Conservation (phyloP, 2,888 invertebrate genomes). For the Rotaria socialis region DNA sequence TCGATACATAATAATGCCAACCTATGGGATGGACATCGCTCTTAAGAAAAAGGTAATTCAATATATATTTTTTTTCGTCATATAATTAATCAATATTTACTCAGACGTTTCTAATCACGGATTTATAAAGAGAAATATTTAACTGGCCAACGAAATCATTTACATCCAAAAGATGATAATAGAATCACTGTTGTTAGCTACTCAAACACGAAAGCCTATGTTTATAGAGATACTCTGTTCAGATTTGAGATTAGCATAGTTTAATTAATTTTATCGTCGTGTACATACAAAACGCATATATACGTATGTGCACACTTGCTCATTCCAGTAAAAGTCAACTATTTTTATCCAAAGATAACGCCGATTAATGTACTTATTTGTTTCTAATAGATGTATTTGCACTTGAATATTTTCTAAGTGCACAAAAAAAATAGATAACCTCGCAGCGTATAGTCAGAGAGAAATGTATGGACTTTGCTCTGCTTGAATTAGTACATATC, state of each 20-base stretch:
- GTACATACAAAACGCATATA: too few species aligned
- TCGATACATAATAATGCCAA: neutral
- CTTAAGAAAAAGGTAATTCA: neutral
- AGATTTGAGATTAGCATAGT: neutral
- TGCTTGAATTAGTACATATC: neutral
- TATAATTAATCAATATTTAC: neutral
- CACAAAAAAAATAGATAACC: neutral
- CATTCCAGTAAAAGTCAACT: too few species aligned
- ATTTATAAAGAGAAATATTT: too few species aligned
- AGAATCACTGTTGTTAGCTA: too few species aligned
- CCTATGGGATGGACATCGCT: neutral
- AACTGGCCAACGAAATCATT: too few species aligned
- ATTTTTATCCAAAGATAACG: too few species aligned
- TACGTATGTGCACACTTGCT: too few species aligned
- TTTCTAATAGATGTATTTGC: too few species aligned
- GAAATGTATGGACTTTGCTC: neutral
- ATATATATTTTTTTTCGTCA: neutral
- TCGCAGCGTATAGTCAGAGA: neutral
- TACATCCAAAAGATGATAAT: too few species aligned
- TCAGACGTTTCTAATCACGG: neutral
- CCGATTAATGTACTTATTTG: neutral
- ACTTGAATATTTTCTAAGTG: too few species aligned
- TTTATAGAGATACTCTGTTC: neutral
- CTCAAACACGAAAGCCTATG: too few species aligned
- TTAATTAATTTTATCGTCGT: neutral